Percentiles rank a stretch among this genome's conserved stretches.
Evolutionary conservation across 2,888 invertebrate species (phyloP).

Genomic region (Mythimna loreyi): DNA sequence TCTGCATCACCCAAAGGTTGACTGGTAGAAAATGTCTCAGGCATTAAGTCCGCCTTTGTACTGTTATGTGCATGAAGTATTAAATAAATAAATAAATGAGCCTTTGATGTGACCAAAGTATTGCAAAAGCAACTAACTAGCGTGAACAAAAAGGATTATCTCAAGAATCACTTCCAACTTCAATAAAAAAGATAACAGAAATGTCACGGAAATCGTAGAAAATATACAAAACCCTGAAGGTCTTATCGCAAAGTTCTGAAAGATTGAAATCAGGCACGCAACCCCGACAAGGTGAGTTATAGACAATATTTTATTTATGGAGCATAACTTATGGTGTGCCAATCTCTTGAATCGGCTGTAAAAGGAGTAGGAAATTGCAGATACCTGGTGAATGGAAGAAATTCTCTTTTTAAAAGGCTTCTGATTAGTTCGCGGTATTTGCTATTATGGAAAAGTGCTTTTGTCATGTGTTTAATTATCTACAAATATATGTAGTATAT

Average conservation of each 20-base stretch:
- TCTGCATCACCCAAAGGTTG: no score
- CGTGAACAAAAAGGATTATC: background rate
- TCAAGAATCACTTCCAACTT: background rate
- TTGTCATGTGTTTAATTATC: background rate
- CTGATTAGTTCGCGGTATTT: background rate
- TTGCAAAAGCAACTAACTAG: background rate
- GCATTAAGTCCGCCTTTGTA: no score
- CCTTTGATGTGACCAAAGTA: no score
- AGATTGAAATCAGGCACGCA: slow-evolving; percentile 48
- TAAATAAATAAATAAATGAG: no score
- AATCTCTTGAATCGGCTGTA: slow-evolving; percentile 13
- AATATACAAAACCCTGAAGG: slow-evolving; percentile 9
- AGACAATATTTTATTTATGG: slow-evolving; percentile 30
- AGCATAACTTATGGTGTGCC: slow-evolving; percentile 4
- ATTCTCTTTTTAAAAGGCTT: background rate
- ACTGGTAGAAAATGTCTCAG: no score
- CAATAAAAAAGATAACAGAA: background rate
- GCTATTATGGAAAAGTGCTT: background rate
- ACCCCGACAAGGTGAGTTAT: slow-evolving; percentile 25
- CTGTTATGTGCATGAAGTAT: no score
- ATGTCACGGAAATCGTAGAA: slow-evolving; percentile 12
- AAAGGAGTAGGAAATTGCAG: background rate
- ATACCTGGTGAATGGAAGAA: background rate
- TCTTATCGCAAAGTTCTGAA: slow-evolving; percentile 1
- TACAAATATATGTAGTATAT: no score